Evolutionary conservation across 2,797 vertebrate genomes (phyloP), one percentile per base, ranked within the genome.

Genomic region (Kryptolebias ocellatus): DNA sequence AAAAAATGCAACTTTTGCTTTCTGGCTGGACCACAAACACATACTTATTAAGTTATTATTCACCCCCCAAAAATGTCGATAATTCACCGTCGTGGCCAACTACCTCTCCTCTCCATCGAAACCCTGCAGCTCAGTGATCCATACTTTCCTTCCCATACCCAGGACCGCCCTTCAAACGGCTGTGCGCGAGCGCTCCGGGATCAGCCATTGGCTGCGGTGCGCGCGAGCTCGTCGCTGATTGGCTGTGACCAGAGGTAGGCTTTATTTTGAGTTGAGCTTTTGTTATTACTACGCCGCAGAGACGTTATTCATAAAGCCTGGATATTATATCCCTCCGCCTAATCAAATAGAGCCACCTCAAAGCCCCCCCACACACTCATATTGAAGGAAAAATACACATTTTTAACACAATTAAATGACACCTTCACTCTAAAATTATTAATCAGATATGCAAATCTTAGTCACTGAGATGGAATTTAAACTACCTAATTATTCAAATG

Each of bases 231-330:
- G 4, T 8, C 67, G 50, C 71, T 77, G 62, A 95, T 95, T 95
- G 93, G 94, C 53, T 29, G 60, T 64, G 54, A 15, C 31, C 59
- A 2, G 79, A 82, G 70, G 61, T 60, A 24, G 65, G 70, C 60
- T 85, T 52, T 60, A 83, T 79, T 95, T 95, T 94, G 91, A 95
- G 88, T 94, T 94, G 86, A 57, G 70, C 81, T 88, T 91, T 91
- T 93, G 91, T 91, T 89, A 84, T 89, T 78, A 87, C 87, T 56
- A 83, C 79, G 70, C 77, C 20, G 73, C 76, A 4, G 78, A 87
- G 83, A 89, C 90, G 92, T 92, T 92, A 91, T 90, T 88, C 86
- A 87, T 90, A 88, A 63, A 78, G 68, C 12, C 72, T 66, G 73
- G 71, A 72, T 31, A 75, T 65, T 39, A 70, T 29, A 16, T 7